A percentile compares a stretch with the other conserved stretches of the same genome.
These are phyloP conservation scores for Alces alces DNA, from an alignment of 2,113 vertebrate genomes.

Conservation along the genomic window DNA sequence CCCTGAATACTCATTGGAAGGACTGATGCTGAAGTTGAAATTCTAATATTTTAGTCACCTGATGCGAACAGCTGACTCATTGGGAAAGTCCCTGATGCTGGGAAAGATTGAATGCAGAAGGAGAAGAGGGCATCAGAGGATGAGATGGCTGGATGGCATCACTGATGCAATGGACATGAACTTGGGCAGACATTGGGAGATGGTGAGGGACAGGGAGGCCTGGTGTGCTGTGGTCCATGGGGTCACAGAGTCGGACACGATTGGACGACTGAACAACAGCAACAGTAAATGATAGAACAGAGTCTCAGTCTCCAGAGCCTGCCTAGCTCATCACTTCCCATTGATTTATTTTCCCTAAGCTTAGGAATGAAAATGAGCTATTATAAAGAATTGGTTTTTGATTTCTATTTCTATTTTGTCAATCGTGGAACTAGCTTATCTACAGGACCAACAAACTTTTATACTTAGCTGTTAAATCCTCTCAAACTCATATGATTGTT, in stretches of 20 bases:
- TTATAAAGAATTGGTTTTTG: background rate
- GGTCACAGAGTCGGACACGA: accelerated
- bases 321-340: background rate
- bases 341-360: background rate
- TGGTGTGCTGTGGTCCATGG: background rate
- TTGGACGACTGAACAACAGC: background rate
- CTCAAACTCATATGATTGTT: background rate
- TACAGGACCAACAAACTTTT: background rate
- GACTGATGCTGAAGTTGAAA: background rate
- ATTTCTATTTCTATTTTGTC: background rate
- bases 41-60: background rate
- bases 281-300: background rate
- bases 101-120: background rate
- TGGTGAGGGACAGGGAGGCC: background rate
- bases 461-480: background rate
- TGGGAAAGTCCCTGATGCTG: background rate
- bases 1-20: background rate
- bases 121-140: background rate
- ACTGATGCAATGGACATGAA: background rate
- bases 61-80: background rate
- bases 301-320: background rate
- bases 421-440: background rate
- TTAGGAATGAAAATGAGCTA: background rate
- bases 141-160: background rate
- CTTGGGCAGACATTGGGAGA: background rate